phyloP scores from a whole-genome alignment of 2,888 invertebrate species.

The Schrankia costaestrigalis region DNA sequence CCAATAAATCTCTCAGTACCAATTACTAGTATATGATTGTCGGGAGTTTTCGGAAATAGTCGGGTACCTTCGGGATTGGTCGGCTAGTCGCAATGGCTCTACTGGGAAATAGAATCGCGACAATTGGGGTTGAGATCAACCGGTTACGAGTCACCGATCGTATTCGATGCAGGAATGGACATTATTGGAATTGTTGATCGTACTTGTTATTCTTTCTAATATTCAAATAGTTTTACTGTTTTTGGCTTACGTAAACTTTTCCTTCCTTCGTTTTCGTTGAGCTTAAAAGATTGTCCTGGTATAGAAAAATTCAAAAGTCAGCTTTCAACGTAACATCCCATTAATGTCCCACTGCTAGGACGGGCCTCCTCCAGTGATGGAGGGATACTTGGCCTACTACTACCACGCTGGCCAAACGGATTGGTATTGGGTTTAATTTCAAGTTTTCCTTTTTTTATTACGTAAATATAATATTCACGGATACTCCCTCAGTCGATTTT shows the following conservation, averaged over 20 bases:
- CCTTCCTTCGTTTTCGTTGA: constrained; percentile 4
- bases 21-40: constrained; percentile 69
- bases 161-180: constrained; percentile 11
- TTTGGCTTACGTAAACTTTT: not conserved
- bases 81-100: constrained; percentile 61
- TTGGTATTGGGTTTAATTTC: too few species aligned
- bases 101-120: constrained; percentile 65
- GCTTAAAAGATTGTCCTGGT: too few species aligned
- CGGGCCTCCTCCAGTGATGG: too few species aligned
- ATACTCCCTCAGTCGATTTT: too few species aligned
- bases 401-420: too few species aligned
- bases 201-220: not conserved
- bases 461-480: too few species aligned
- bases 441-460: too few species aligned
- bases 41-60: constrained; percentile 12
- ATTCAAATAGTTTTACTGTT: not conserved
- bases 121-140: constrained; percentile 45
- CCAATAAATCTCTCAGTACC: constrained; percentile 68
- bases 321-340: too few species aligned
- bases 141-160: constrained; percentile 26
- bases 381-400: too few species aligned
- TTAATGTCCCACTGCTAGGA: too few species aligned
- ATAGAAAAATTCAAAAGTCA: too few species aligned
- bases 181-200: constrained; percentile 3
- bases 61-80: constrained; percentile 11